Percentiles rank a stretch among this genome's conserved stretches.
Conservation (phyloP, 2,797 vertebrate genomes). For the Tolypeutes matacus region DNA sequence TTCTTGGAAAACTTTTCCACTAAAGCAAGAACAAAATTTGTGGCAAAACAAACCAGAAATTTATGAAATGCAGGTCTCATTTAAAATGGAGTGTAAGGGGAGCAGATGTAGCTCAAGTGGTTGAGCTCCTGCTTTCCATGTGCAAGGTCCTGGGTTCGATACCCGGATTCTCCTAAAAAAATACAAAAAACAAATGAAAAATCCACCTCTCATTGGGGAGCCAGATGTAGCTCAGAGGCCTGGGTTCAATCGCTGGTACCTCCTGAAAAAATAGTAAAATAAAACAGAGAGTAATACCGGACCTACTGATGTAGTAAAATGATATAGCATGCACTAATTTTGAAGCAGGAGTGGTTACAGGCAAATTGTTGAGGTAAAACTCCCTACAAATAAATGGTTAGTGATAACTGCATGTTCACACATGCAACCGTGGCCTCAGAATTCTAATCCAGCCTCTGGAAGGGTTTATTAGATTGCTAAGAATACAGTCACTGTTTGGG, state of each 20-base stretch:
- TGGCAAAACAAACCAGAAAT: slow-evolving; percentile 52
- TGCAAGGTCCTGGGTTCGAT: too few relatives aligned
- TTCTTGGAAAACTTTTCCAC: neutral
- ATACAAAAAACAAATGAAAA: too few relatives aligned
- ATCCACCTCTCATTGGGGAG: too few relatives aligned
- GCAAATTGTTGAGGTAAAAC: neutral
- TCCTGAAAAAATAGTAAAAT: too few relatives aligned
- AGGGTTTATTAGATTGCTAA: neutral
- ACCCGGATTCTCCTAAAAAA: too few relatives aligned
- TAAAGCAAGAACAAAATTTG: slow-evolving; percentile 12
- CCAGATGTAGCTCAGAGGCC: too few relatives aligned
- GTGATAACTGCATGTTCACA: neutral
- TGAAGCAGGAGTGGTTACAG: too few relatives aligned
- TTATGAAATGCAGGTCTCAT: neutral
- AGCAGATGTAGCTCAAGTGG: too few relatives aligned
- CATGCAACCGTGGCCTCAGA: neutral
- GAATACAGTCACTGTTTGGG: neutral
- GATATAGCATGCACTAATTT: accelerated
- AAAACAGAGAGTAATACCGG: neutral
- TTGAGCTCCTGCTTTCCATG: too few relatives aligned
- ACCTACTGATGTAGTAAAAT: neutral
- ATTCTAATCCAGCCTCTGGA: neutral
- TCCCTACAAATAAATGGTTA: neutral
- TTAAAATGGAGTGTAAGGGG: neutral
- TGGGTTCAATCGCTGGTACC: too few relatives aligned